These are phyloP conservation scores for Lacanobia wlatinum DNA, from an alignment of 2,888 invertebrate genomes.

Conservation along the genomic window DNA sequence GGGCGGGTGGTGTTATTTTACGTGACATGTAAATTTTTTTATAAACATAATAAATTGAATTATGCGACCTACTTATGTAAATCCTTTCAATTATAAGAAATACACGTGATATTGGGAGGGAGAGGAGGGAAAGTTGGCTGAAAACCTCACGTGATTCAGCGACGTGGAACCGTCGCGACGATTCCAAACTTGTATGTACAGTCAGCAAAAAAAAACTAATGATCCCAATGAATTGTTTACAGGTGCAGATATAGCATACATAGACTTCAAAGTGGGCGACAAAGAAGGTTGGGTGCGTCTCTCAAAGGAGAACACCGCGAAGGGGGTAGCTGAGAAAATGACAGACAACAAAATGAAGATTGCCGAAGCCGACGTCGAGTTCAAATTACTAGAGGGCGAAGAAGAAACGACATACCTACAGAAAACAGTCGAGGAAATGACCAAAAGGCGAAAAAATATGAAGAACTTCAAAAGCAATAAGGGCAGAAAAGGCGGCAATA, in stretches of 20 bases:
- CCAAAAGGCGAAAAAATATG: constrained; percentile 89
- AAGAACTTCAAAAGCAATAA: constrained; percentile 81
- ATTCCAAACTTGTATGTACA: background rate
- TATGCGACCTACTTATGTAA: no score
- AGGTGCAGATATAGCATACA: constrained; percentile 92
- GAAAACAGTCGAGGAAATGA: constrained; percentile 92
- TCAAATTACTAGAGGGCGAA: constrained; percentile 92
- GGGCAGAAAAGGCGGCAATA: constrained; percentile 69
- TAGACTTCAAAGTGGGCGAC: constrained; percentile 94
- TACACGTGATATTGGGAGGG: no score
- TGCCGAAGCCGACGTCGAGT: constrained; percentile 87
- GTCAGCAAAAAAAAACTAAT: background rate
- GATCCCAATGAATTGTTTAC: background rate
- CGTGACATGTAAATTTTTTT: no score
- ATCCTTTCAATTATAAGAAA: no score
- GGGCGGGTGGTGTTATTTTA: no score
- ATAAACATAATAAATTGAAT: no score
- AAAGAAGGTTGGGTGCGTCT: constrained; percentile 94
- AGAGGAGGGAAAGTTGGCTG: no score
- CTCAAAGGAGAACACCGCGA: constrained; percentile 93
- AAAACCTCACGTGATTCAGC: no score
- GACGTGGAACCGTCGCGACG: no score
- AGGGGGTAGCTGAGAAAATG: constrained; percentile 92
- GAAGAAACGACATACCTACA: constrained; percentile 93
- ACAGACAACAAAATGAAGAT: constrained; percentile 91